phyloP scores from a whole-genome alignment of 1,140 invertebrate species.

The Scylla paramamosain region DNA sequence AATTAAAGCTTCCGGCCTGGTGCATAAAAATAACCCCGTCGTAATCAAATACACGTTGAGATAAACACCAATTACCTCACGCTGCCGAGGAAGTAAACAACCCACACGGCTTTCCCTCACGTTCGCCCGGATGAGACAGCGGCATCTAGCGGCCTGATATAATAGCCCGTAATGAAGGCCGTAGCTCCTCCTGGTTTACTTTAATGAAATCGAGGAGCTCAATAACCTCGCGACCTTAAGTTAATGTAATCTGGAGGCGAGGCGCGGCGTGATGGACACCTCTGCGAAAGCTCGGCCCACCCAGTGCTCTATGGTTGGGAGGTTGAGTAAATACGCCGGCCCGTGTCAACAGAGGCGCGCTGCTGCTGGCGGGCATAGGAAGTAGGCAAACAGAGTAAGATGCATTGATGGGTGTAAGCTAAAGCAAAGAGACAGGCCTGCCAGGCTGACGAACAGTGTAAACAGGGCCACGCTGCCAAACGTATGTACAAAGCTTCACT shows the following conservation, averaged over 20 bases:
- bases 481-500: neutral
- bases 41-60: neutral
- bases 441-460: neutral
- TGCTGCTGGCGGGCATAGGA: neutral
- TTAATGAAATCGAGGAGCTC: constrained; percentile 22
- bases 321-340: neutral
- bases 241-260: neutral
- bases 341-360: neutral
- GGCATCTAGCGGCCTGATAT: neutral
- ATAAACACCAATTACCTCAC: neutral
- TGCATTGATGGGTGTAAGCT: constrained; percentile 20
- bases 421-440: neutral
- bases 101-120: no score
- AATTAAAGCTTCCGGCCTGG: neutral
- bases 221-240: neutral
- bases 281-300: no score
- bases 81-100: no score
- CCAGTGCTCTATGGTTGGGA: neutral
- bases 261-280: neutral
- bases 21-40: neutral
- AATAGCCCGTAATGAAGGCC: neutral
- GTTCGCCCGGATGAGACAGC: neutral
- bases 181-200: neutral
- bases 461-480: neutral
- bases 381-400: neutral